Conservation (phyloP, 2,888 invertebrate genomes). For the Rugalucina vietnamica region DNA sequence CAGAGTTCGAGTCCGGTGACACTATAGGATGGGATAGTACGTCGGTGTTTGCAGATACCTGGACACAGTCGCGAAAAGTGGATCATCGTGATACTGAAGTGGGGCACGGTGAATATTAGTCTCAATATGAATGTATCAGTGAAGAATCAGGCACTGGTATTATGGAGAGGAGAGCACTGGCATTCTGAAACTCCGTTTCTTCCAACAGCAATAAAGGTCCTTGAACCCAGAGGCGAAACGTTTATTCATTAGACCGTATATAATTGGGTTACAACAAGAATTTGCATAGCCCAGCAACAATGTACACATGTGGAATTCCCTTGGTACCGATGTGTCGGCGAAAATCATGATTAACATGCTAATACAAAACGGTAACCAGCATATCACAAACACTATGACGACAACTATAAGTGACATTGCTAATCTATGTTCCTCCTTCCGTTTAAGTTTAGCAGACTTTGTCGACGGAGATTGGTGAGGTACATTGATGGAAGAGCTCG, state of each 20-base stretch:
- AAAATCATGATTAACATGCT: constrained; percentile 78
- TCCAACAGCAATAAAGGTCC: constrained; percentile 59
- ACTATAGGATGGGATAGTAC: too few relatives aligned
- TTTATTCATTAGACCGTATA: constrained; percentile 79
- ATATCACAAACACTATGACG: constrained; percentile 76
- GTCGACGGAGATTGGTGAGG: background rate
- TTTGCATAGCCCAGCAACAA: constrained; percentile 78
- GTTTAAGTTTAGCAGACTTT: background rate
- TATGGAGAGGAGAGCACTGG: background rate
- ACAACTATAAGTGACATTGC: constrained; percentile 73
- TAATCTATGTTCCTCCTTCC: constrained; percentile 71
- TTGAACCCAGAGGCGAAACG: constrained; percentile 72
- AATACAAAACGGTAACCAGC: constrained; percentile 80
- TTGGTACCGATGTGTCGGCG: constrained; percentile 57
- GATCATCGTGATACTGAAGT: too few relatives aligned
- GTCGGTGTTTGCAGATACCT: too few relatives aligned
- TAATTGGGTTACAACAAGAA: constrained; percentile 78
- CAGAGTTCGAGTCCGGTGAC: too few relatives aligned
- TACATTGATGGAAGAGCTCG: background rate
- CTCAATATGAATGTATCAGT: too few relatives aligned
- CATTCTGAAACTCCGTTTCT: background rate
- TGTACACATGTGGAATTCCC: constrained; percentile 73
- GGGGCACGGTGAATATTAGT: too few relatives aligned
- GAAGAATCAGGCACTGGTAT: too few relatives aligned
- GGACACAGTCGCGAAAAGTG: too few relatives aligned